Base-by-base conservation (phyloP, 2,113 vertebrate genomes). In the Larimichthys polyactis region DNA sequence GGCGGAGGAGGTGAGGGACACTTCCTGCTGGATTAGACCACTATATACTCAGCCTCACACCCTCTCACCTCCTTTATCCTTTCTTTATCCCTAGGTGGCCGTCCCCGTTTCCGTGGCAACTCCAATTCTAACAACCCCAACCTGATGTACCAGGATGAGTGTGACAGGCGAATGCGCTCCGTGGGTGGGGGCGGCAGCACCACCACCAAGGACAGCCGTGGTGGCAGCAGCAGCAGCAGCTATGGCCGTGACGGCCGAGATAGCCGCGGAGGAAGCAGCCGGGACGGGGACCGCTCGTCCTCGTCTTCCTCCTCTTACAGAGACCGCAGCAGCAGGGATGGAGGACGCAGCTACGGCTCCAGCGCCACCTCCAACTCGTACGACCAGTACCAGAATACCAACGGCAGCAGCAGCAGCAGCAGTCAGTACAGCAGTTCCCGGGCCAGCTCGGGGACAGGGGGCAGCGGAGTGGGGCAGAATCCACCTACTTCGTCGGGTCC, bases 141-240 rank as follows among this genome's bases (percentile, higher is more conserved):
- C 92, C 94, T 99, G 93, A 99, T 99, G 98, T 99, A 98, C 94
- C 96, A 98, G 93, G 97, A 98, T 0, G 96, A 98, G 87, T 98
- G 97, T 85, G 97, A 98, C 44, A 91, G 96, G 68, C 96, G 97
- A 87, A 96, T 97, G 93, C 96, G 96, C 82, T 94, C 97, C 27
- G 92, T 94, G 87, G 77, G 87, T 0, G 92, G 95, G 51, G 92
- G 94, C 88, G 93, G 92, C 95, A 94, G 84, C 36, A 40, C 36
- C 36, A 36, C 32, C 55, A 93, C 95, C 91, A 96, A 96, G 79
- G 96, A 97, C 83, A 65, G 75, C 73, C 81, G 90, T 52, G 22
- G 94, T 24, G 24, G 24, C 24, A 24, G 24, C 78, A 74, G 90
- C 88, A 43, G 90, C 87, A 44, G 94, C 79, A 78, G 90, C 87